Evolutionary conservation across 2,113 vertebrate genomes (phyloP).

Genomic region (Tragelaphus scriptus): DNA sequence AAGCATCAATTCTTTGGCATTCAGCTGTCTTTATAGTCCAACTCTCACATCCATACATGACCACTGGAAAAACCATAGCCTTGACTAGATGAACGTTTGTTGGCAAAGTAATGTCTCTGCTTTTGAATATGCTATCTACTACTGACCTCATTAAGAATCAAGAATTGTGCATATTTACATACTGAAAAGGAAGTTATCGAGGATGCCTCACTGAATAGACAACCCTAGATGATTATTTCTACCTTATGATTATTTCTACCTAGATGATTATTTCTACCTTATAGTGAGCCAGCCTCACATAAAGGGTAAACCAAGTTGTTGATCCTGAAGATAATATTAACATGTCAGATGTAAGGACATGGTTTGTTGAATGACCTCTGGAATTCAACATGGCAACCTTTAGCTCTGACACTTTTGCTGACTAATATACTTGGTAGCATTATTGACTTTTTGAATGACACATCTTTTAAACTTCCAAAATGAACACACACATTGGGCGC

Average conservation of each 20-base stretch:
- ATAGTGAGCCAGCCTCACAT: neutral
- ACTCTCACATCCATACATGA: too few relatives aligned
- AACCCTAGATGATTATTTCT: neutral
- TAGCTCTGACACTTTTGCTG: neutral
- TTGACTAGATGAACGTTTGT: too few relatives aligned
- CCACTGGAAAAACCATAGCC: too few relatives aligned
- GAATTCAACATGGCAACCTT: neutral
- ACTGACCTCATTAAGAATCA: neutral
- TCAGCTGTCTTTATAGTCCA: too few relatives aligned
- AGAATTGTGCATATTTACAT: neutral
- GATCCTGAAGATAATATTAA: neutral
- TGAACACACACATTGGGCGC: neutral
- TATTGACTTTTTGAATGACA: neutral
- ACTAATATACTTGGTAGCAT: neutral
- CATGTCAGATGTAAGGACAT: neutral
- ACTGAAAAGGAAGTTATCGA: neutral
- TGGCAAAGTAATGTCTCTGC: too few relatives aligned
- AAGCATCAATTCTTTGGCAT: too few relatives aligned
- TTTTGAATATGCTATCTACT: too few relatives aligned
- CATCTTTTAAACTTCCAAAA: neutral
- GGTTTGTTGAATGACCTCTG: constrained; percentile 7
- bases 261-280: neutral
- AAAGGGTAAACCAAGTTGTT: neutral
- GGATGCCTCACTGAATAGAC: neutral
- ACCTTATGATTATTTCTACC: neutral